A percentile compares a stretch with the other conserved stretches of the same genome.
phyloP scores from a whole-genome alignment of 2,797 vertebrate species.

The Morelia viridis region DNA sequence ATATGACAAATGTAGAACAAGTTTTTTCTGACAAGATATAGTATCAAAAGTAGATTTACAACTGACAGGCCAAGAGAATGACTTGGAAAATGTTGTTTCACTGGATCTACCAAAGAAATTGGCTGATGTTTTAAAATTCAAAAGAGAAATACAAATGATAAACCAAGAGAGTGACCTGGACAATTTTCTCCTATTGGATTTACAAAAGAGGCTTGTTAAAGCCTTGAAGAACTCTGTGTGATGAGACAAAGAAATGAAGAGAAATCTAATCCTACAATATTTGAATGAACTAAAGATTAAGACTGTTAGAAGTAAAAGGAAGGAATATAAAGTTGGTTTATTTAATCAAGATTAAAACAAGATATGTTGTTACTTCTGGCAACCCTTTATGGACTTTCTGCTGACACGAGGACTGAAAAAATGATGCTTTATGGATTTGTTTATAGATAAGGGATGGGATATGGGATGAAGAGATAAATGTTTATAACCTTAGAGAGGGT shows the following conservation, averaged over 20 bases:
- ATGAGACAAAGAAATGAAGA: neutral
- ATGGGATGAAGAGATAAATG: too few relatives aligned
- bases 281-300: neutral
- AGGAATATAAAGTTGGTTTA: too few relatives aligned
- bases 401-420: too few relatives aligned
- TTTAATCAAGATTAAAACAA: too few relatives aligned
- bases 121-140: neutral
- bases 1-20: neutral
- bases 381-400: too few relatives aligned
- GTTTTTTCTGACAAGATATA: neutral
- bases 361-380: too few relatives aligned
- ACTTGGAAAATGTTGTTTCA: neutral
- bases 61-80: neutral
- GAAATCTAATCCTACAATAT: neutral
- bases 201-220: neutral
- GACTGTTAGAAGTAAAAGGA: neutral
- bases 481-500: too few relatives aligned
- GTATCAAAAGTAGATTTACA: neutral
- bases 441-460: too few relatives aligned
- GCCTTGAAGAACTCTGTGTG: neutral
- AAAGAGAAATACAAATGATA: neutral
- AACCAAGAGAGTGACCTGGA: neutral
- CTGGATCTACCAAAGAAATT: neutral
- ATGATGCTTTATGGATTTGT: too few relatives aligned
- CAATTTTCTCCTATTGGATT: neutral